These are phyloP conservation scores for Leucopsar rothschildi DNA, from an alignment of 2,113 vertebrate species.

Conservation along the genomic window DNA sequence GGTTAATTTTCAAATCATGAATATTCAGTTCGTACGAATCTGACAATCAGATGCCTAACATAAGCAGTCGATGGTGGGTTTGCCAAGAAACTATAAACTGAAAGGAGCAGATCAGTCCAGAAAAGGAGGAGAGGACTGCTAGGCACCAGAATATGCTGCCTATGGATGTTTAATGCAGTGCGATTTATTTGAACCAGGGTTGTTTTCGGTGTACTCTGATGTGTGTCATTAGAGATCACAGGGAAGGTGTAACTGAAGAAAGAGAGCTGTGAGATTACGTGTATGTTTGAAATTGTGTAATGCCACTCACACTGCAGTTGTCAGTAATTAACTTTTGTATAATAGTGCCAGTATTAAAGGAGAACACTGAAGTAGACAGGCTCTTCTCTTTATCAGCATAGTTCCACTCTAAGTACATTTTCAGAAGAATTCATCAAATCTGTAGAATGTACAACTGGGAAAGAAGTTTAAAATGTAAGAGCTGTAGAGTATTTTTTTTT, in stretches of 20 bases:
- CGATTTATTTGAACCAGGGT: conserved; percentile 30
- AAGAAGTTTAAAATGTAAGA: conserved; percentile 48
- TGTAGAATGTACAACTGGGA: conserved; percentile 8
- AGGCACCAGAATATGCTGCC: conserved; percentile 23
- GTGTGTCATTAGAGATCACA: conserved; percentile 48
- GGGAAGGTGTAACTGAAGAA: conserved; percentile 7
- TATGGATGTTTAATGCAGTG: conserved; percentile 51
- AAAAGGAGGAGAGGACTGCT: conserved; percentile 62
- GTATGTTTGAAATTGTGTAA: conserved; percentile 35
- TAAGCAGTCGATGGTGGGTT: conserved; percentile 72
- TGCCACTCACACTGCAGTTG: conserved; percentile 8
- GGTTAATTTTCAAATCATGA: conserved; percentile 76
- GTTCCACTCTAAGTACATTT: not conserved
- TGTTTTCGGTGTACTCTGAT: conserved; percentile 25
- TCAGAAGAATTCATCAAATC: not conserved
- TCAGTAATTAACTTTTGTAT: conserved; percentile 53
- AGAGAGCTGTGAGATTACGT: conserved; percentile 41
- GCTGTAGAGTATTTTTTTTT: not conserved
- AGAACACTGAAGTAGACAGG: not conserved
- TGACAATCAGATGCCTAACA: conserved; percentile 80
- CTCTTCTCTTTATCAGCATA: not conserved
- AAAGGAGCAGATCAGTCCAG: conserved; percentile 73
- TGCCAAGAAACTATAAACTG: conserved; percentile 78
- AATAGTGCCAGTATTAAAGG: not conserved
- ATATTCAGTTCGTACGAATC: conserved; percentile 76